phyloP scores from a whole-genome alignment of 2,888 invertebrate genomes.

The Silvanus unidentatus region DNA sequence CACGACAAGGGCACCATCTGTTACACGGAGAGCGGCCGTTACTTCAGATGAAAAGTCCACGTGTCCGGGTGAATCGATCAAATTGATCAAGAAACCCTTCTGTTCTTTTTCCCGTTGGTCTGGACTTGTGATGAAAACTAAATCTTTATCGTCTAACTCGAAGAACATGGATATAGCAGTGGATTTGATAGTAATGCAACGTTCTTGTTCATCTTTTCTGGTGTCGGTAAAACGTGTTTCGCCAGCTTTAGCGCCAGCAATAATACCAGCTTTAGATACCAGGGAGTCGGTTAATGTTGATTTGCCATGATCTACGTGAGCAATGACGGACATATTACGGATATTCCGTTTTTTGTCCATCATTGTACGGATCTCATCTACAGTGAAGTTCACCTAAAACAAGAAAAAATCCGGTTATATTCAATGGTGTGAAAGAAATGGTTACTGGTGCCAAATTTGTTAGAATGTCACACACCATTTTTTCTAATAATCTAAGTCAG shows the following conservation, averaged over 20 bases:
- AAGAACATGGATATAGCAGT: slow-evolving; percentile 99
- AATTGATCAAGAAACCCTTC: slow-evolving; percentile 97
- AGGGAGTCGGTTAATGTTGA: slow-evolving; percentile 99
- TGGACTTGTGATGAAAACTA: slow-evolving; percentile 83
- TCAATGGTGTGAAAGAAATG: slow-evolving; percentile 1
- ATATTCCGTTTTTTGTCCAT: slow-evolving; percentile 99
- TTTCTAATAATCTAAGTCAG: slow-evolving; percentile 4
- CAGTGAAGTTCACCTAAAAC: slow-evolving; percentile 97
- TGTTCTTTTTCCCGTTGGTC: slow-evolving; percentile 87
- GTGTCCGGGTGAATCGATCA: slow-evolving; percentile 99
- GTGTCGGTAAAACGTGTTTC: slow-evolving; percentile 99
- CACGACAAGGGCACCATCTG: slow-evolving; percentile 98
- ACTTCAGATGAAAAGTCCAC: slow-evolving; percentile 99
- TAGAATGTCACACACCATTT: slow-evolving; percentile 11
- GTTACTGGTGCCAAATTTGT: neutral
- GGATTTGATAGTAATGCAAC: slow-evolving; percentile 99
- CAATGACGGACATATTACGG: slow-evolving; percentile 99
- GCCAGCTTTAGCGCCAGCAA: slow-evolving; percentile 97
- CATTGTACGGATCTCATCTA: slow-evolving; percentile 98
- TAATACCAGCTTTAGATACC: slow-evolving; percentile 99
- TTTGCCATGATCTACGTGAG: slow-evolving; percentile 99
- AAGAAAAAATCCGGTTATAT: slow-evolving; percentile 5
- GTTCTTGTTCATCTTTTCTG: slow-evolving; percentile 98
- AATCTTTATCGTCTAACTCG: slow-evolving; percentile 90
- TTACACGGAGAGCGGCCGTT: slow-evolving; percentile 98